Conservation (phyloP, 2,888 invertebrate species). For the Catocala sponsa region DNA sequence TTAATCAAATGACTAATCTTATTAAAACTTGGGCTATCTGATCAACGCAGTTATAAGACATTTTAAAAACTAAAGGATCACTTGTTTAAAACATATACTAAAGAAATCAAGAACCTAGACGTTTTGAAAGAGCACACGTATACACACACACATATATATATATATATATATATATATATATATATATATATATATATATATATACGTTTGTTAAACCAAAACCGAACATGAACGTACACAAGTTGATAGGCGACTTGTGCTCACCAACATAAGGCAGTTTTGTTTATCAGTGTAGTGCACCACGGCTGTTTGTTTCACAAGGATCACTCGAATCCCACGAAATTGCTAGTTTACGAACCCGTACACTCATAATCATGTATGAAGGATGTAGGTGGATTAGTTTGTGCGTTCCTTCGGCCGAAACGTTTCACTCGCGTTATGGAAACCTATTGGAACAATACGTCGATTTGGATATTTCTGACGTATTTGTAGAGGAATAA, state of each 20-base stretch:
- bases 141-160: no score
- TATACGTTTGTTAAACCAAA: background rate
- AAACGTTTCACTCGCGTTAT: conserved; percentile 27
- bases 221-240: conserved; percentile 9
- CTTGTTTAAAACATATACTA: no score
- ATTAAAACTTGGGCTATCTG: no score
- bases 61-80: no score
- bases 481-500: conserved; percentile 27
- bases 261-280: conserved; percentile 27
- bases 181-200: no score
- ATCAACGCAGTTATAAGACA: no score
- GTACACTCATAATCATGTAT: conserved; percentile 36
- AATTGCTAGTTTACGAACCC: conserved; percentile 40
- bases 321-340: conserved; percentile 27
- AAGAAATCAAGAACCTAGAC: no score
- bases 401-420: conserved; percentile 31
- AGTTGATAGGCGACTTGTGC: conserved; percentile 27
- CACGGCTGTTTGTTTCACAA: conserved; percentile 25
- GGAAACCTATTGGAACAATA: conserved; percentile 30
- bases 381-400: conserved; percentile 34
- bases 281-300: conserved; percentile 2
- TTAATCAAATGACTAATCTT: no score
- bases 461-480: conserved; percentile 14
- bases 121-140: no score
- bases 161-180: no score